Base-by-base conservation (phyloP, 2,888 invertebrate genomes). In the Trichopoda pennipes region DNA sequence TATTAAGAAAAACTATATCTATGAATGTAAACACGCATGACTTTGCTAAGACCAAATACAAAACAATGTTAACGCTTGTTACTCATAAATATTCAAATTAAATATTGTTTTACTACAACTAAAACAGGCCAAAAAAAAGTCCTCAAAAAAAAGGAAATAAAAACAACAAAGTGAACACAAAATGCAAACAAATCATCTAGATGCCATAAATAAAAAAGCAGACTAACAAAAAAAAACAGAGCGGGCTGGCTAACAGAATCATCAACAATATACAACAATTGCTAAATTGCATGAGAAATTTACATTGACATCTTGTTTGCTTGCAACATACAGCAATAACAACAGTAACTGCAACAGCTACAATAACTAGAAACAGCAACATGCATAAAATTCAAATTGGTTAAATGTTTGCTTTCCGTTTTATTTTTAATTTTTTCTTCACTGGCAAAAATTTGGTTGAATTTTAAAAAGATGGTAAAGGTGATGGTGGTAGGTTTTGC, bases 191-290 rank as follows among this genome's bases (percentile, higher is more conserved):
- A 84, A 80, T 85, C 84, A 84, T 84, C 85, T 82, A 79, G 84
- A 85, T 85, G 84, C 84, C 85, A 85, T 85, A 85, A 85, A 85
- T 84, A 85, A 85, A 49, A 17, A 77, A 73, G 79, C 75, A 82
- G 72, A 63, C 60, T 44, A 82, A 44, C 66, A 60, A 55, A 19
- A 74, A 53, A 73, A 28, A 74, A 35, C 76, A 68, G 69, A 76
- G 61, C 61, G 55, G 53, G 47, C 53, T 69, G 53, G 47, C 44
- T 69, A 23, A 63, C 53, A 70, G 51, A 58, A 56, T 47, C 56
- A 74, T 23, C 42, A 68, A 42, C 56, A 64, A 64, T 68, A 58
- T 81, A 73, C 56, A 61, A 69, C 75, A 82, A 82, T 82, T 79
- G 79, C 82, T 68, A 68, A 70, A 82, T 79, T 79, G 79, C 82